Evolutionary conservation across 2,888 invertebrate species (phyloP), one percentile per base, ranked within the genome.

Genomic region (Rhodophaea formosa): DNA sequence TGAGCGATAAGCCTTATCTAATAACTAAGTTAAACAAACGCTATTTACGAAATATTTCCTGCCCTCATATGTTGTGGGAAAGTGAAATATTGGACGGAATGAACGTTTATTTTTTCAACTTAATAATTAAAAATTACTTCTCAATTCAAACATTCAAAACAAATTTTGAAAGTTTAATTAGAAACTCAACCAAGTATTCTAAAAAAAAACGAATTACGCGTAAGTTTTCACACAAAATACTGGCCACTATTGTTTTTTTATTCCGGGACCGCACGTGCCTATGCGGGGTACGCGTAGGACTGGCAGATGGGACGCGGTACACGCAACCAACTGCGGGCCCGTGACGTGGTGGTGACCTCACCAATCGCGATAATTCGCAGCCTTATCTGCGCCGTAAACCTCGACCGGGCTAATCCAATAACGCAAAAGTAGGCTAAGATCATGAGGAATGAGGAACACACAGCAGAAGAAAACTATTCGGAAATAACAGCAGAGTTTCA

Each of bases 291-390:
- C 73, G 77, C 75, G 74, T 69, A 62, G 70, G 69, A 80, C 82
- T 80, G 78, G 72, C 71, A 70, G 66, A 49, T 56, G 64, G 59
- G 62, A 58, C 63, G 68, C 74, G 70, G 65, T 69, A 67, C 67
- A 79, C 79, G 77, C 80, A 75, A 74, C 71, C 64, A 68, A 30
- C 49, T 42, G 17, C 66, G 63, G 65, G 67, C 66, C 73, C 68
- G 72, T 82, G 80, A 82, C 82, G 83, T 70, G 61, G 66, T 63
- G 62, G 65, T 86, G 83, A 84, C 82, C 81, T 80, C 83, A 82
- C 76, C 64, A 64, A 65, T 68, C 65, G 62, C 63, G 70, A 63
- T 72, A 73, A 57, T 68, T 71, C 64, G 64, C 67, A 67, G 62
- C 70, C 68, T 74, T 70, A 73, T 69, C 65, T 59, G 59, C 60